Percentiles rank a stretch among this genome's conserved stretches.
phyloP scores from a whole-genome alignment of 1,140 invertebrate genomes.

The Sitophilus oryzae region DNA sequence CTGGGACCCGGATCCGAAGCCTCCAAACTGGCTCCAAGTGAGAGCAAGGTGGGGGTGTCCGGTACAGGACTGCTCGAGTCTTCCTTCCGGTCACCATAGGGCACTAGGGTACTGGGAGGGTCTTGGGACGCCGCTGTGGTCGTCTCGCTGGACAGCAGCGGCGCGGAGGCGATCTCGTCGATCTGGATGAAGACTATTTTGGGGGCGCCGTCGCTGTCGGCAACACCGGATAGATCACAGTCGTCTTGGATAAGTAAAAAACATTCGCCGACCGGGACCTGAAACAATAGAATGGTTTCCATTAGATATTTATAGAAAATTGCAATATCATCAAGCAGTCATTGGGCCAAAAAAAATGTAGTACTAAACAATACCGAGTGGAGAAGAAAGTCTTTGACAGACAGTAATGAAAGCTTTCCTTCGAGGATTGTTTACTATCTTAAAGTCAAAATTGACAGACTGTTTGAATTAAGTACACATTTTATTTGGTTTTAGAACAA shows the following conservation, averaged over 20 bases:
- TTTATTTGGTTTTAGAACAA: too few relatives aligned
- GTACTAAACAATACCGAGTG: too few relatives aligned
- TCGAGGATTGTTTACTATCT: too few relatives aligned
- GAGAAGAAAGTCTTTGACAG: too few relatives aligned
- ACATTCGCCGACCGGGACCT: constrained; percentile 39
- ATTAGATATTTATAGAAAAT: too few relatives aligned
- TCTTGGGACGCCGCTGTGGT: constrained; percentile 2
- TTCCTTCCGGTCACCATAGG: constrained; percentile 1
- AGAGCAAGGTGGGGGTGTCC: constrained; percentile 21
- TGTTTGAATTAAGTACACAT: too few relatives aligned
- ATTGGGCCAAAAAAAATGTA: too few relatives aligned
- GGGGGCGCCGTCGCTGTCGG: constrained; percentile 29
- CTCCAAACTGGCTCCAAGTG: constrained; percentile 10
- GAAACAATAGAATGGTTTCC: constrained; percentile 7
- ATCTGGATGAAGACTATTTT: constrained; percentile 43
- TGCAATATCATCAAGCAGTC: too few relatives aligned
- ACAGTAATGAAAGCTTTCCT: too few relatives aligned
- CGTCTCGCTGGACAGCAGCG: constrained; percentile 2
- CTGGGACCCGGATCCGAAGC: not conserved
- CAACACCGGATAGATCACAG: constrained; percentile 41
- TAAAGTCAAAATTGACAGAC: too few relatives aligned
- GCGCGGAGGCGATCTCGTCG: constrained; percentile 29
- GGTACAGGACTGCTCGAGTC: constrained; percentile 10
- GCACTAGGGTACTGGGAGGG: not conserved
- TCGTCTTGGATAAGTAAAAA: constrained; percentile 44